Evolutionary conservation across 2,797 vertebrate species (phyloP), one percentile per base, ranked within the genome.

Genomic region (Dallia pectoralis): DNA sequence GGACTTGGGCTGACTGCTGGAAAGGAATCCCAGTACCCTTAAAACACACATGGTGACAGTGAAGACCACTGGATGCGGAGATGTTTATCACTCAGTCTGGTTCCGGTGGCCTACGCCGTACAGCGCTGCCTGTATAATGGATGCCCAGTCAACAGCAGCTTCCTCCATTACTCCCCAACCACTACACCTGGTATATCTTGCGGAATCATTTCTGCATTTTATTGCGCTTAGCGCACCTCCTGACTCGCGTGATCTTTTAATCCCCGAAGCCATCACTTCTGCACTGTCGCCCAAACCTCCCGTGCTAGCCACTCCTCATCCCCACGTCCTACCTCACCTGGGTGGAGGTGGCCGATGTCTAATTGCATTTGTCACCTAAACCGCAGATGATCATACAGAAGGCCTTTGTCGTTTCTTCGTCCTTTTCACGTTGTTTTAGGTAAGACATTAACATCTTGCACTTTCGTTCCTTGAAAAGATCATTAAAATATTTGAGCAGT

Each of bases 401-500:
- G 53, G 53, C 62, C 16, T 29, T 27, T 69, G 16, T 16, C 59
- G n/a, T 69, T 67, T 69, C 4, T 12, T 51, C 12, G 0, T 27
- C 16, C 49, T 18, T 48, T 72, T 68, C 2, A 71, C 61, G 29
- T 53, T 30, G 56, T 71, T n/a, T 18, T 72, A 49, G 64, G 61
- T 30, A 51, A 59, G 25, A 68, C 51, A 62, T 71, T 29, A 59
- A 65, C 62, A 71, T 72, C 53, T 56, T n/a, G 27, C 25, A n/a
- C 30, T 74, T 69, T 29, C 71, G 62, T 74, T 64, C 67, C 36
- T 71, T 59, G 64, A 64, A 76, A 76, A 77, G 87, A 84, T 83
- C 88, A 87, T 91, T 89, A 87, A 87, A 90, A 89, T 87, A 92
- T 91, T 90, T 90, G 88, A 90, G 86, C 74, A 83, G 83, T 77